Evolutionary conservation across 2,113 vertebrate species (phyloP).

Genomic region (Eonycteris spelaea): DNA sequence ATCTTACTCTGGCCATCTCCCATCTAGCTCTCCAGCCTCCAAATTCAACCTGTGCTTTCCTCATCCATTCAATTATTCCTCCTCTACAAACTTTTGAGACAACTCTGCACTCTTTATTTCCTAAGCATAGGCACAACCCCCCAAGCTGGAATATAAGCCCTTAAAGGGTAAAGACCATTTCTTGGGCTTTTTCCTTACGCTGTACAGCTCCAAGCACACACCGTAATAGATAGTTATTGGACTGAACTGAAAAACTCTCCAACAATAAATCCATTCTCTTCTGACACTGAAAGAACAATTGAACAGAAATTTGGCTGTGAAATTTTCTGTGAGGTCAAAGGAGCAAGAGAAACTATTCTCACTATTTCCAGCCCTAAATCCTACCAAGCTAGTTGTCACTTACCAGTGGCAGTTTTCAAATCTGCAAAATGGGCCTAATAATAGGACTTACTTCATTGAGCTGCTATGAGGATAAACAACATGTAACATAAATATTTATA

Average conservation of each 20-base stretch:
- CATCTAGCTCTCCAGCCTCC: neutral
- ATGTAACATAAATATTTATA: neutral
- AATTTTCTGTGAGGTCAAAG: neutral
- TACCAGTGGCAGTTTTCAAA: constrained; percentile 12
- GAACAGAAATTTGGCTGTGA: neutral
- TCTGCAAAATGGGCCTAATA: constrained; percentile 12
- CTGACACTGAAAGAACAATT: neutral
- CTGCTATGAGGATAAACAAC: neutral
- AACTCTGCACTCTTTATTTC: neutral
- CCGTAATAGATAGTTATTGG: neutral
- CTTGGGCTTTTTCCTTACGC: neutral
- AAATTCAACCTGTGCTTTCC: neutral
- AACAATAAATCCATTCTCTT: neutral
- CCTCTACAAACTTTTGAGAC: neutral
- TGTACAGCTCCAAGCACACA: neutral
- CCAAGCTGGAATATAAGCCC: neutral
- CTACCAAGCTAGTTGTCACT: neutral
- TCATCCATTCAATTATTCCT: neutral
- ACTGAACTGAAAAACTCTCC: neutral
- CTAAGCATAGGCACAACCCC: neutral
- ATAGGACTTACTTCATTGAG: neutral
- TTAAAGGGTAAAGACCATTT: neutral
- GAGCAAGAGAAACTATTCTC: neutral
- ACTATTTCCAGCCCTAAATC: neutral
- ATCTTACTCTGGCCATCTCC: neutral